phyloP scores from a whole-genome alignment of 2,888 invertebrate genomes.

The Tuta absoluta region DNA sequence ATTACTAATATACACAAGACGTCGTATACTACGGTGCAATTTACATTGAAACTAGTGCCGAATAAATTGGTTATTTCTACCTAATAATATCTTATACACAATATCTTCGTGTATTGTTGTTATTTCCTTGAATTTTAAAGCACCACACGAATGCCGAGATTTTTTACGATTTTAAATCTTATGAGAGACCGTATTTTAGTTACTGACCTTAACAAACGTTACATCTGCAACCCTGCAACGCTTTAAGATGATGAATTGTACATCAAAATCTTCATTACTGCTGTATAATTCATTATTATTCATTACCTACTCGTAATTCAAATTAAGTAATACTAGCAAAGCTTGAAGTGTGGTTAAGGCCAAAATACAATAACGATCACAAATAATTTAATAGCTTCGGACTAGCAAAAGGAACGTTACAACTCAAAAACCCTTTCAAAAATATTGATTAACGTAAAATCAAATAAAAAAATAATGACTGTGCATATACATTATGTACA shows the following conservation, averaged over 20 bases:
- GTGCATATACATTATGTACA: conserved; percentile 40
- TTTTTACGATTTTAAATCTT: not conserved
- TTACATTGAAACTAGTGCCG: conserved; percentile 56
- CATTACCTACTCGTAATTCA: conserved; percentile 13
- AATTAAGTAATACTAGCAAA: conserved; percentile 20
- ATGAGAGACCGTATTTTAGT: too few relatives aligned
- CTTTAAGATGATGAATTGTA: not conserved
- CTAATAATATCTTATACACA: conserved; percentile 64
- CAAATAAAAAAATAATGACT: conserved; percentile 47
- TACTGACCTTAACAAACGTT: too few relatives aligned
- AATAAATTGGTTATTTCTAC: conserved; percentile 50
- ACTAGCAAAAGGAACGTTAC: conserved; percentile 61
- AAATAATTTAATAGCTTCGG: conserved; percentile 43
- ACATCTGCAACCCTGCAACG: too few relatives aligned
- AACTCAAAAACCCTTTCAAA: conserved; percentile 48
- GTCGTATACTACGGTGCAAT: conserved; percentile 57
- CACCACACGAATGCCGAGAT: conserved; percentile 8
- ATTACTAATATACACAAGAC: conserved; percentile 27
- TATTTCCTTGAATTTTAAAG: not conserved
- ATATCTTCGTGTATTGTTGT: conserved; percentile 46
- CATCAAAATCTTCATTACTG: not conserved
- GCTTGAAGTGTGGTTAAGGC: conserved; percentile 3
- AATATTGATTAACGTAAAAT: conserved; percentile 39
- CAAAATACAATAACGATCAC: conserved; percentile 27
- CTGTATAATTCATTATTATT: not conserved